phyloP scores from a whole-genome alignment of 1,140 invertebrate species.

The Zaprionus gabonicus region DNA sequence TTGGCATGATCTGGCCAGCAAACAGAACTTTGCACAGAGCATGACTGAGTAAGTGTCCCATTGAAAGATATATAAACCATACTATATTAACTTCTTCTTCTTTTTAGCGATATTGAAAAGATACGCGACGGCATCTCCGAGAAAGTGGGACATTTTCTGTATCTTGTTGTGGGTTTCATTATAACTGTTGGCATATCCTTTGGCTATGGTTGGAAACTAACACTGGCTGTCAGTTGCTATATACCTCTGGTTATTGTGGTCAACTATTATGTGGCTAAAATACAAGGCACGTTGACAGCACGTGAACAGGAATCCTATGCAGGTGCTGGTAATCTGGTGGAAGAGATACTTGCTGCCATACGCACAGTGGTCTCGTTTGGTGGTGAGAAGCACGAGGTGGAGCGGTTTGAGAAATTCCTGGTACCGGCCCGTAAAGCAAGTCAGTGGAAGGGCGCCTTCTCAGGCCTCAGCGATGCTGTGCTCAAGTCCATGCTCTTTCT shows the following conservation, averaged over 20 bases:
- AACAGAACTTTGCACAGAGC: slow-evolving; percentile 94
- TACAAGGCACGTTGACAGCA: slow-evolving; percentile 89
- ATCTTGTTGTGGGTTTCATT: slow-evolving; percentile 88
- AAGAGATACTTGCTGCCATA: slow-evolving; percentile 92
- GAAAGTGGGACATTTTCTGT: slow-evolving; percentile 92
- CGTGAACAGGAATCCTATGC: slow-evolving; percentile 93
- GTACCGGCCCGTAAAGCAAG: slow-evolving; percentile 87
- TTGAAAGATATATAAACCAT: slow-evolving; percentile 36
- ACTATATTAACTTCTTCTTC: neutral
- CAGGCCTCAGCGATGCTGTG: slow-evolving; percentile 88
- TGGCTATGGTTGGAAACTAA: slow-evolving; percentile 92
- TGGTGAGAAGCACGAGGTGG: slow-evolving; percentile 90
- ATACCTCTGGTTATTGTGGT: slow-evolving; percentile 91
- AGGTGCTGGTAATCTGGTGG: slow-evolving; percentile 92
- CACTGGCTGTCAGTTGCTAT: slow-evolving; percentile 92
- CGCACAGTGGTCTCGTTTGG: slow-evolving; percentile 91
- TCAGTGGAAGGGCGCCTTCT: slow-evolving; percentile 87
- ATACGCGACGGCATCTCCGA: slow-evolving; percentile 94
- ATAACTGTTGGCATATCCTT: slow-evolving; percentile 89
- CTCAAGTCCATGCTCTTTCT: slow-evolving; percentile 91
- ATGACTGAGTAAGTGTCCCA: slow-evolving; percentile 90
- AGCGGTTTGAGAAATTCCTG: slow-evolving; percentile 87
- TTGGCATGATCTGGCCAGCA: slow-evolving; percentile 94
- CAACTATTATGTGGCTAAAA: slow-evolving; percentile 88
- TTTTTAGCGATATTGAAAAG: slow-evolving; percentile 92